Percentiles rank a stretch among this genome's conserved stretches.
These are phyloP conservation scores for Sprattus sprattus DNA, from an alignment of 2,113 vertebrate species.

Conservation along the genomic window DNA sequence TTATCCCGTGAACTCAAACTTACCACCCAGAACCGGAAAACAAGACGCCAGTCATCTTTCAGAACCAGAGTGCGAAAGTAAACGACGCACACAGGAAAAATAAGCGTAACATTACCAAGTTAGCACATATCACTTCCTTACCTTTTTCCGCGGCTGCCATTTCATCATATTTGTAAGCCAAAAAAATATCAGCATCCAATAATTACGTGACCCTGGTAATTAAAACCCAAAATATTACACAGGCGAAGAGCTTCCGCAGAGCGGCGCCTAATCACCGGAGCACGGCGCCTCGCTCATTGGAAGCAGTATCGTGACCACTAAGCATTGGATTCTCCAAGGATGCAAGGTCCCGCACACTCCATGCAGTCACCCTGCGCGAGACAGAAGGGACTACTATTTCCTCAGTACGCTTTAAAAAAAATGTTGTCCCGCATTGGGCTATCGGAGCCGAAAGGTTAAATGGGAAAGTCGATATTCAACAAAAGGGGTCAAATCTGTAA, in stretches of 20 bases:
- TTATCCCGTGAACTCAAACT: too few relatives aligned
- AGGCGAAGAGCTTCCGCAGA: slow-evolving; percentile 47
- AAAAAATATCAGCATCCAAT: slow-evolving; percentile 68
- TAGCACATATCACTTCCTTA: slow-evolving; percentile 60
- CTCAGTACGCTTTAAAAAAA: not conserved
- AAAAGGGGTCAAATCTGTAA: not conserved
- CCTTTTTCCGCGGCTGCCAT: slow-evolving; percentile 99
- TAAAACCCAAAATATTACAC: slow-evolving; percentile 66
- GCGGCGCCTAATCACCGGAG: not conserved
- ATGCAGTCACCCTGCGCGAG: not conserved
- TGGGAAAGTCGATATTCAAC: not conserved
- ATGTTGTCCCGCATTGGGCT: not conserved
- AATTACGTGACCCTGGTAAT: not conserved
- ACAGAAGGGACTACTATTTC: not conserved
- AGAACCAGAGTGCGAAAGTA: not conserved
- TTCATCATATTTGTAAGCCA: slow-evolving; percentile 94
- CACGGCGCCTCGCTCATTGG: not conserved
- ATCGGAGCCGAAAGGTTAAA: not conserved
- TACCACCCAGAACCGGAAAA: too few relatives aligned
- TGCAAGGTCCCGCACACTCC: not conserved
- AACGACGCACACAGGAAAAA: too few relatives aligned
- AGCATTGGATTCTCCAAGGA: not conserved
- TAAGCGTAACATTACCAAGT: not conserved
- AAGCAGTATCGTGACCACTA: not conserved
- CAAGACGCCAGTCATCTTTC: too few relatives aligned